Evolutionary conservation across 53 echinoderm and acorn worm species (phyloP).

Genomic region (Zoroaster sp.): DNA sequence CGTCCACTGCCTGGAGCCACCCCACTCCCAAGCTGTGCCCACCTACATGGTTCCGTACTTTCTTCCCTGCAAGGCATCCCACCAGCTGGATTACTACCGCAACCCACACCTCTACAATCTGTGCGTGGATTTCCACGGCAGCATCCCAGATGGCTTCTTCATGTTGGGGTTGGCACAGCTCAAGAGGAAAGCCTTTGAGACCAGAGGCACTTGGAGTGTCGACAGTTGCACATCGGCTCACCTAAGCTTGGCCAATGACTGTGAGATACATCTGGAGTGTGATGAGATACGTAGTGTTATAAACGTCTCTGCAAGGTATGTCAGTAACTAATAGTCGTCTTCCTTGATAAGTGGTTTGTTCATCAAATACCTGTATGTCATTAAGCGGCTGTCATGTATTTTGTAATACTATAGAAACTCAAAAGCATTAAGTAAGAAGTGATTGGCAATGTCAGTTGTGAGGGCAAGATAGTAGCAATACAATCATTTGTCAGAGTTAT

Average conservation of each 20-base stretch:
- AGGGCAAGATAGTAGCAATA: too few species aligned
- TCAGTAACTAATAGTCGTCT: not conserved
- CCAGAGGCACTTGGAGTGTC: slow-evolving; percentile 16
- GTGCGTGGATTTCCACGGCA: slow-evolving; percentile 52
- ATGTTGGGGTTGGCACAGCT: not conserved
- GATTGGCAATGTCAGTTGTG: too few species aligned
- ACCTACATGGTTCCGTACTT: slow-evolving; percentile 44
- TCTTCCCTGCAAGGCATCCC: not conserved
- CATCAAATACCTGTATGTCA: too few species aligned
- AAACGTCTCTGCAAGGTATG: slow-evolving; percentile 50
- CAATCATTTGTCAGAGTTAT: too few species aligned
- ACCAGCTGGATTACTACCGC: not conserved
- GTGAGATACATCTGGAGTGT: slow-evolving; percentile 19
- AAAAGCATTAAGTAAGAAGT: too few species aligned
- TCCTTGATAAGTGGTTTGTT: not conserved
- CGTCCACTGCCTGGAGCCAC: slow-evolving; percentile 16
- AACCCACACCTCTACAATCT: slow-evolving; percentile 19
- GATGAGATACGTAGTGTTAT: slow-evolving; percentile 28
- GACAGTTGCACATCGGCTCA: not conserved
- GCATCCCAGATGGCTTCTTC: slow-evolving; percentile 61
- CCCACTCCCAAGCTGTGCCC: not conserved
- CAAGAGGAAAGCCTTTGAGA: not conserved
- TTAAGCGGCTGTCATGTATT: too few species aligned
- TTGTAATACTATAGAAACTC: too few species aligned
- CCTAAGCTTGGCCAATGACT: slow-evolving; percentile 28